Base-by-base conservation (phyloP, 2,113 vertebrate species). In the Cochlearius cochlearius region DNA sequence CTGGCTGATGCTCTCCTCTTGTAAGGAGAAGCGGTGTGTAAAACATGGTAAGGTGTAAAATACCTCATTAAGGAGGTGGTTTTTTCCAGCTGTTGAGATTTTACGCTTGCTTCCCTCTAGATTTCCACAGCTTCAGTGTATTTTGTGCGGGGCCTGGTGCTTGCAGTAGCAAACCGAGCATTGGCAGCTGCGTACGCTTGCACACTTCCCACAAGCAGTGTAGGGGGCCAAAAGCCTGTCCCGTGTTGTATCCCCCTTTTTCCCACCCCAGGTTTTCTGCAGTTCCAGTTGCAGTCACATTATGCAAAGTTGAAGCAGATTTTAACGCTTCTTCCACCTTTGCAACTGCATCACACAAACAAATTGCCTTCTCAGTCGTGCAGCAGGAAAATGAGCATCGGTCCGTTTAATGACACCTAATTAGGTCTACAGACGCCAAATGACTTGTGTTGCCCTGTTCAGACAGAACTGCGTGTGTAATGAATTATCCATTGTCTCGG, bases 381-480 rank as follows among this genome's bases (percentile, higher is more conserved):
- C 64, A 21, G 53, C 69, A 26, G 59, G 75, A 56, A 41, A 83
- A 73, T 1, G 41, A 82, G 76, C 86, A 34, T 63, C 38, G 3
- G 59, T 47, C 86, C 27, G 2, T 69, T 78, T 87, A 90, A 87
- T 90, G 91, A 63, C 60, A 74, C 86, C 90, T 90, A 74, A 93
- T 95, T 83, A 93, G 87, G 87, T 39, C 81, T 73, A 6, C 71
- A 39, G 90, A 73, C 17, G 12, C 81, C 86, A 90, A 95, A 86
- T 68, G 72, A 78, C 60, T 92, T 73, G 49, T 52, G 75, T 63
- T 87, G 87, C 94, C 94, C 94, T 47, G 67, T 10, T 82, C 49
- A 30, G 91, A 52, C 19, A 41, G 72, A 75, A 77, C 17, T 63
- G 71, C 3, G 21, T 43, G 82, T 72, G 55, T 87, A 90, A 93